Evolutionary conservation across 2,888 invertebrate genomes (phyloP).

Genomic region (Dorcus parallelipipedus): DNA sequence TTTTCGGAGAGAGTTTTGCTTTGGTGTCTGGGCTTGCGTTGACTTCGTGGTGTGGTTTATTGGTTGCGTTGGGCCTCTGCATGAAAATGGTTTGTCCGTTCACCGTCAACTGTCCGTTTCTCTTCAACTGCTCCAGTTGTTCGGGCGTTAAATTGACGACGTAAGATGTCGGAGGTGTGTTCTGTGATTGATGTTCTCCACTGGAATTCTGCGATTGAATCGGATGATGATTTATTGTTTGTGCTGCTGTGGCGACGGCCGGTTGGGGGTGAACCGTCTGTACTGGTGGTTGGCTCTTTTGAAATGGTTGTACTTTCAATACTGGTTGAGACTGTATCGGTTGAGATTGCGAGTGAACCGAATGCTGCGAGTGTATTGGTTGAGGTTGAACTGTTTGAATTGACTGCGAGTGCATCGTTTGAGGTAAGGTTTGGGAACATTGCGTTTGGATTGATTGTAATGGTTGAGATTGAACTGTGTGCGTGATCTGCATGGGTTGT

Average conservation of each 20-base stretch:
- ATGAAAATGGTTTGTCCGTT: constrained; percentile 50
- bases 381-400: constrained; percentile 20
- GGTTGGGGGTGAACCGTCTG: constrained; percentile 46
- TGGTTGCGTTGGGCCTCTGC: constrained; percentile 39
- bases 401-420: constrained; percentile 4
- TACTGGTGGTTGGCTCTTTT: constrained; percentile 46
- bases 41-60: constrained; percentile 9
- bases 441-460: constrained; percentile 14
- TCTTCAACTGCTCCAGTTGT: constrained; percentile 47
- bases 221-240: constrained; percentile 31
- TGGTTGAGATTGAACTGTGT: constrained; percentile 25
- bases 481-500: constrained; percentile 14
- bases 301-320: constrained; percentile 42
- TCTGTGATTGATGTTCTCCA: constrained; percentile 22
- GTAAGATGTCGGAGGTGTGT: constrained; percentile 39
- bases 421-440: neutral
- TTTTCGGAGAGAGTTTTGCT: constrained; percentile 43
- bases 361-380: constrained; percentile 12
- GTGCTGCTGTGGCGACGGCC: constrained; percentile 20
- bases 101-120: constrained; percentile 47
- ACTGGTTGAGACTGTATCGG: constrained; percentile 18
- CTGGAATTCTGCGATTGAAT: constrained; percentile 12
- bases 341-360: constrained; percentile 27
- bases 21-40: constrained; percentile 28
- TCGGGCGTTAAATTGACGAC: constrained; percentile 49